Evolutionary conservation across 2,797 vertebrate genomes (phyloP).

Genomic region (Distichodus sexfasciatus): DNA sequence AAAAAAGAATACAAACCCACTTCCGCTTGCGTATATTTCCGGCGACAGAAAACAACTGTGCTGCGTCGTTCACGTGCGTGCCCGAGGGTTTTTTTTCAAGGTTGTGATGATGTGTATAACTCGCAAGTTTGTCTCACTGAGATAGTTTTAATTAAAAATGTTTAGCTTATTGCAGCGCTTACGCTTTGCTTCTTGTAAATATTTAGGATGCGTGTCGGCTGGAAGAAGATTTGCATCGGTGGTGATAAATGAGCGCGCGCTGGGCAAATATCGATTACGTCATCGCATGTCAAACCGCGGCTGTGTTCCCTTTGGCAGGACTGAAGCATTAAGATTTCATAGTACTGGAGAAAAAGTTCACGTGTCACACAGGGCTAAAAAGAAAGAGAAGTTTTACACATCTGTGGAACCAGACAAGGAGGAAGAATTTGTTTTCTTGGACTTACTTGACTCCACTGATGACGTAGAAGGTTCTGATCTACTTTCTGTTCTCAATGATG

Average conservation of each 20-base stretch:
- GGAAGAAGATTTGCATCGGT: too few relatives aligned
- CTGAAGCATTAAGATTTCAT: conserved; percentile 29
- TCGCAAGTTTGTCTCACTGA: too few relatives aligned
- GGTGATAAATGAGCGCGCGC: too few relatives aligned
- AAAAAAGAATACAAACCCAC: too few relatives aligned
- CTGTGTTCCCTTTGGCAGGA: background rate
- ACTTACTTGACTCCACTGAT: conserved; percentile 49
- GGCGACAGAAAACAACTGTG: conserved; percentile 7
- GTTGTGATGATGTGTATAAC: background rate
- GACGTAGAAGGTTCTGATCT: background rate
- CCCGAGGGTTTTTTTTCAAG: background rate
- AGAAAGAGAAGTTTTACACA: background rate
- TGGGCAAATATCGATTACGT: background rate
- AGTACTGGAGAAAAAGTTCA: conserved; percentile 15
- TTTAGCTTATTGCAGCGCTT: conserved; percentile 3
- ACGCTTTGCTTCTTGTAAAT: background rate
- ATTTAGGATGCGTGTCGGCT: too few relatives aligned
- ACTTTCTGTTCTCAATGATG: background rate
- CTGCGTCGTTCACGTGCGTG: conserved; percentile 2
- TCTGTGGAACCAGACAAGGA: conserved; percentile 62
- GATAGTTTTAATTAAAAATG: background rate
- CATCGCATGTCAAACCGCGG: background rate
- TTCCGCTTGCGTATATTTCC: background rate
- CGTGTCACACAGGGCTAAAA: background rate
- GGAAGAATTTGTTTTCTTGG: conserved; percentile 70